Evolutionary conservation across 2,888 invertebrate species (phyloP), one percentile per base, ranked within the genome.

Genomic region (Cephonodes hylas): DNA sequence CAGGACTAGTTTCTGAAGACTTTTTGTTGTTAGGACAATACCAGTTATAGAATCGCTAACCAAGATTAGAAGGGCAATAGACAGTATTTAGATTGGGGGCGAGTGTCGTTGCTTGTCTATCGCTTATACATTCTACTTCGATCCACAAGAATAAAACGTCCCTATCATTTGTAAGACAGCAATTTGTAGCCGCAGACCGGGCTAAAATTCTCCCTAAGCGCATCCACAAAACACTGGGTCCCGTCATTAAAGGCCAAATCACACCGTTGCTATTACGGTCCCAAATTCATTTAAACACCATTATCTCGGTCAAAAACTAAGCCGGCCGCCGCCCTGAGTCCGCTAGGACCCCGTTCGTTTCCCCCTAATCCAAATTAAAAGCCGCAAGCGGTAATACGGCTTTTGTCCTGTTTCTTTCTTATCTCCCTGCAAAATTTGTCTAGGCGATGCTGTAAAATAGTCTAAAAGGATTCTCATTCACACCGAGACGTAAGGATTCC

Each of bases 401-500:
- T 79, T 79, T 81, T 84, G 85, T 88, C 81, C 84, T 85, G 84
- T 84, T 89, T 89, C 89, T 91, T 91, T 91, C 91, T 90, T 91
- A 91, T 91, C 91, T 89, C 73, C 64, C 76, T 74, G 80, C 83
- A 84, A 89, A 91, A 92, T 91, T 91, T 91, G 90, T 92, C 90
- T 90, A 89, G 89, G 91, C 87, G 84, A 86, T 81, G 83, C 85
- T 82, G 84, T 85, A 83, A 88, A 89, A 85, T 84, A 81, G 84
- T 88, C 83, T 83, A 80, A 80, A 76, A 78, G 69, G 65, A 69
- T 66, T 65, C 59, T 63, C 3, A 3, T 66, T 85, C 68, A 84
- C 84, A 88, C 87, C 74, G 77, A 60, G 64, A 38, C 25, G 69
- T 70, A 69, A 61, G 22, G 38, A 13, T 42, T 7, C 0, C 15